Evolutionary conservation across 2,888 invertebrate species (phyloP).

Genomic region (Xestia sexstrigata): DNA sequence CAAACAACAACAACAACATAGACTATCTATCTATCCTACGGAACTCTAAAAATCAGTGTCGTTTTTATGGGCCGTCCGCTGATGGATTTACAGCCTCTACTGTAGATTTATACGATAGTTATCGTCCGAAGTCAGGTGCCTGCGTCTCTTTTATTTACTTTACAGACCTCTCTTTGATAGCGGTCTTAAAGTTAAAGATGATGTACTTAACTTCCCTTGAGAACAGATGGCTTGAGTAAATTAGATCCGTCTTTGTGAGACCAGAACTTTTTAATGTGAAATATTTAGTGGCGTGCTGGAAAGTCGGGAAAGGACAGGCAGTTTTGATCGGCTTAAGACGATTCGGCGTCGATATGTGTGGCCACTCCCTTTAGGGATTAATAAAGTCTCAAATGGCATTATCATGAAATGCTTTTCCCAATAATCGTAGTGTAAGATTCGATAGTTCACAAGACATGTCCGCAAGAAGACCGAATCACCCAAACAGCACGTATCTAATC

Average conservation of each 20-base stretch:
- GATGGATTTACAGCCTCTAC: conserved; percentile 76
- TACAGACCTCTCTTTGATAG: conserved; percentile 33
- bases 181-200: conserved; percentile 29
- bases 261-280: too few relatives aligned
- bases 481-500: too few relatives aligned
- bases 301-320: too few relatives aligned
- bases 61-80: conserved; percentile 72
- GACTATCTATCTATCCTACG: background rate
- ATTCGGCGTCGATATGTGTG: too few relatives aligned
- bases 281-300: too few relatives aligned
- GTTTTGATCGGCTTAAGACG: too few relatives aligned
- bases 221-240: conserved; percentile 12
- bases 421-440: too few relatives aligned
- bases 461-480: too few relatives aligned
- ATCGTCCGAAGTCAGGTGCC: conserved; percentile 51
- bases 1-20: background rate
- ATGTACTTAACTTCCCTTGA: conserved; percentile 35
- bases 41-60: conserved; percentile 63
- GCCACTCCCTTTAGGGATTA: too few relatives aligned
- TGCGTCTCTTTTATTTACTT: conserved; percentile 52
- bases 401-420: too few relatives aligned
- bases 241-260: conserved; percentile 11
- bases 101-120: conserved; percentile 70
- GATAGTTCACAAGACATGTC: too few relatives aligned
- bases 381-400: too few relatives aligned